Conservation (phyloP, 1,140 invertebrate genomes). For the Alviniconcha marisindica region DNA sequence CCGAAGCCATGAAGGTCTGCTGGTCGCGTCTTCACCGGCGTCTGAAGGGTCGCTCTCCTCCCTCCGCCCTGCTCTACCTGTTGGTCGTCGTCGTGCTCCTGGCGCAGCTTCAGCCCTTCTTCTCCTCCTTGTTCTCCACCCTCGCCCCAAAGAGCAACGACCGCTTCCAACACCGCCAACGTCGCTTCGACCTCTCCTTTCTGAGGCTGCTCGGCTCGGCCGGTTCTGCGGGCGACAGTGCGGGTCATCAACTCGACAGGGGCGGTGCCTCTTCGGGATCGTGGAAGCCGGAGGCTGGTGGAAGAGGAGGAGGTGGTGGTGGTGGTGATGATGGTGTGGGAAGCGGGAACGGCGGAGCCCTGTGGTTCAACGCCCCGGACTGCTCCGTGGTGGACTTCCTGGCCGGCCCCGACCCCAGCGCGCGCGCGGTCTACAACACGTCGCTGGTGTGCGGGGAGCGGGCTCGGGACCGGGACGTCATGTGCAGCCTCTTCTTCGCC, state of each 20-base stretch:
- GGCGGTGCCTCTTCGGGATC: background rate
- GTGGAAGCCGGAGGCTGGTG: background rate
- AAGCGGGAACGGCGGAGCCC: no score
- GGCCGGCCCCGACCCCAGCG: conserved; percentile 27
- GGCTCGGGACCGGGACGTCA: conserved; percentile 30
- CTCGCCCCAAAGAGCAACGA: no score
- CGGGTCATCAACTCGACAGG: no score
- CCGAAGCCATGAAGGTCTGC: background rate
- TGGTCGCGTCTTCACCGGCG: background rate
- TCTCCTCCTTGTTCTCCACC: background rate
- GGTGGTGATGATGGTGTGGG: background rate
- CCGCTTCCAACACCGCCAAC: background rate
- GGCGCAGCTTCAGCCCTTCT: background rate
- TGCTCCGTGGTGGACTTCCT: conserved; percentile 35
- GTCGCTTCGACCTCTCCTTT: background rate
- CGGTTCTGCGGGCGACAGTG: no score
- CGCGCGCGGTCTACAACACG: conserved; percentile 12
- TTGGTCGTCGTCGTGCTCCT: background rate
- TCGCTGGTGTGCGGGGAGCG: conserved; percentile 35
- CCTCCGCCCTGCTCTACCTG: conserved; percentile 3
- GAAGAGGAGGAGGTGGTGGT: background rate
- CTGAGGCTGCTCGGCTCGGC: no score
- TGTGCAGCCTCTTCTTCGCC: conserved; percentile 37
- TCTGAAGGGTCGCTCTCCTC: background rate
- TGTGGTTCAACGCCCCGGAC: conserved; percentile 17